Evolutionary conservation across 2,113 vertebrate genomes (phyloP).

Genomic region (Pogona vitticeps): DNA sequence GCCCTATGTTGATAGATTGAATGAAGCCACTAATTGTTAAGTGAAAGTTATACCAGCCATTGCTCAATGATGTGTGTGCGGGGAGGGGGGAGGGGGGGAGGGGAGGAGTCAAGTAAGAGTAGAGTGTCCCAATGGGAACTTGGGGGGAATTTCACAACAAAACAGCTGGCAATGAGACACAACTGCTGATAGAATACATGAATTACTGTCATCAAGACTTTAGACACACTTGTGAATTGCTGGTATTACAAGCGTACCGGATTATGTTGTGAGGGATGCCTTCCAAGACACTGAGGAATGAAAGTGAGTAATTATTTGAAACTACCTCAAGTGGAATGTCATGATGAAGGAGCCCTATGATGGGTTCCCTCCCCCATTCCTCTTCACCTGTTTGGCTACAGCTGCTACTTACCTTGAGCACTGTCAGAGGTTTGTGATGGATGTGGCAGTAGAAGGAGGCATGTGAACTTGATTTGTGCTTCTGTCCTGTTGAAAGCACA

Average conservation of each 20-base stretch:
- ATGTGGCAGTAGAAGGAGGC: too few relatives aligned
- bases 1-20: conserved; percentile 73
- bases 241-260: conserved; percentile 52
- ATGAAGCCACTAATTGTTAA: conserved; percentile 74
- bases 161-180: conserved; percentile 68
- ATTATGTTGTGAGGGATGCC: conserved; percentile 50
- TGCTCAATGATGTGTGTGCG: conserved; percentile 32
- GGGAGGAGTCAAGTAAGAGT: conserved; percentile 21
- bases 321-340: neutral
- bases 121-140: conserved; percentile 58
- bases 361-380: neutral
- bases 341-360: neutral
- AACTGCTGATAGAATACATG: conserved; percentile 73
- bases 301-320: conserved; percentile 18
- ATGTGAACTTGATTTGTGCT: too few relatives aligned
- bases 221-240: conserved; percentile 68
- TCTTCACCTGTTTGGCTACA: neutral
- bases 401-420: conserved; percentile 16
- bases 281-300: conserved; percentile 36
- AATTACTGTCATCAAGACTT: conserved; percentile 78
- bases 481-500: too few relatives aligned
- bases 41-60: conserved; percentile 72
- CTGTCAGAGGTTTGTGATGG: too few relatives aligned
- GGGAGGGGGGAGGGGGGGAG: neutral
- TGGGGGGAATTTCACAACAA: conserved; percentile 67